phyloP scores from a whole-genome alignment of 2,797 vertebrate genomes.

The Lithobates sylvaticus region DNA sequence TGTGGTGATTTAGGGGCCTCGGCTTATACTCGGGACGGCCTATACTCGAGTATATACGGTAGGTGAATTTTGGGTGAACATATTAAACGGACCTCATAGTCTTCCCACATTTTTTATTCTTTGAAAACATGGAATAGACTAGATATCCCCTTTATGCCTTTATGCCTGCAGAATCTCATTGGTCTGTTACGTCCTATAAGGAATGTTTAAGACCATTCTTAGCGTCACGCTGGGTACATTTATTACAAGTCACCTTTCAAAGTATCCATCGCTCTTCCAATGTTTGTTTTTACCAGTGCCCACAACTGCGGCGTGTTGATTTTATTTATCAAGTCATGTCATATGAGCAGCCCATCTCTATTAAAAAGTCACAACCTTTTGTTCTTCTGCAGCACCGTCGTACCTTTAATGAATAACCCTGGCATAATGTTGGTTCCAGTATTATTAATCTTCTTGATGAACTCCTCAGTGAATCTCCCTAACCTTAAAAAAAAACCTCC shows the following conservation, averaged over 20 bases:
- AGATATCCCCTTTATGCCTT: too few species aligned
- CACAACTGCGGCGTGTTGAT: slow-evolving; percentile 63
- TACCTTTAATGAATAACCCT: slow-evolving; percentile 75
- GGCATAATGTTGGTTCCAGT: slow-evolving; percentile 69
- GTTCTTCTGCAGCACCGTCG: slow-evolving; percentile 74
- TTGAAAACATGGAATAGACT: too few species aligned
- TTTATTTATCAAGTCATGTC: slow-evolving; percentile 83
- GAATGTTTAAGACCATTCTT: too few species aligned
- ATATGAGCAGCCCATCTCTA: slow-evolving; percentile 74
- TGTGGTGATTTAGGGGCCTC: too few species aligned
- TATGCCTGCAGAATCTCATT: too few species aligned
- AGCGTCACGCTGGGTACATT: too few species aligned
- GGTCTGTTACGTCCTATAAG: too few species aligned
- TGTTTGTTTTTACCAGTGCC: slow-evolving; percentile 52
- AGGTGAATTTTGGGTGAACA: too few species aligned
- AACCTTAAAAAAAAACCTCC: slow-evolving; percentile 60
- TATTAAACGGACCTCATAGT: too few species aligned
- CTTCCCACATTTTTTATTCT: too few species aligned
- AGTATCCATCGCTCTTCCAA: slow-evolving; percentile 36
- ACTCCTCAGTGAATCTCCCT: slow-evolving; percentile 68
- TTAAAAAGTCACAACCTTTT: slow-evolving; percentile 76
- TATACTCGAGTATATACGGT: too few species aligned
- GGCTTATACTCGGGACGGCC: too few species aligned
- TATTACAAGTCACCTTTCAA: neutral
- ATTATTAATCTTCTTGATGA: slow-evolving; percentile 78